Evolutionary conservation across 2,797 vertebrate species (phyloP), one percentile per base, ranked within the genome.

Genomic region (Paramormyrops hopkinsi): DNA sequence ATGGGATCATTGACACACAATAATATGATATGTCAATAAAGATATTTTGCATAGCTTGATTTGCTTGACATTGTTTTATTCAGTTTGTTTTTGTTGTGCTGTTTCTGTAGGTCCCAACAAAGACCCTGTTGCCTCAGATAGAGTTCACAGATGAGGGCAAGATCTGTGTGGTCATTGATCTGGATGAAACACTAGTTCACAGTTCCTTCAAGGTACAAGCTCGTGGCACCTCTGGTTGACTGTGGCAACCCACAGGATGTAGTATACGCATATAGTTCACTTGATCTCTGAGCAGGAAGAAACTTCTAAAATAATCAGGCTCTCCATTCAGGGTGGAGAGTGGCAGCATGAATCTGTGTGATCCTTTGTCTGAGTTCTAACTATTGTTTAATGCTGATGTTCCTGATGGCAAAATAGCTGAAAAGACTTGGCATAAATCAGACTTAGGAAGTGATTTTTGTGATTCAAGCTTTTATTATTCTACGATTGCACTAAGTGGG

Each of bases 131-230:
- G 65, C 97, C 98, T 0, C 97, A 96, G 93, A 94, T 96, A 89
- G 96, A 97, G 91, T 96, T 96, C 0, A 95, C 96, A 92, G 98
- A 98, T 0, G 94, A 93, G 19, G 97, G 97, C 90, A 99, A 98
- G 96, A 98, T 99, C 91, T 99, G 98, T 4, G 98, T 99, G 90
- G 97, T 99, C 91, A 98, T 99, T 41, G 98, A 99, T 95, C 95
- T 99, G 96, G 98, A 99, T 51, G 98, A 99, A 96, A 99, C 98
- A 0, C 93, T 99, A 95, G 98, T 99, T 89, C 98, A 99, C 94
- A 99, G 98, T 94, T 99, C 98, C 88, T 99, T 99, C 93, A 99
- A 99, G 98, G 98, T 99, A 94, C 93, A 94, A 73, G 69, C 53
- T 87, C 19, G 0, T 73, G 29, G 29, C 65, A n/a, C 37, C 14